These are phyloP conservation scores for Ginglymostoma cirratum DNA, from an alignment of 2,113 vertebrate species.

Conservation along the genomic window DNA sequence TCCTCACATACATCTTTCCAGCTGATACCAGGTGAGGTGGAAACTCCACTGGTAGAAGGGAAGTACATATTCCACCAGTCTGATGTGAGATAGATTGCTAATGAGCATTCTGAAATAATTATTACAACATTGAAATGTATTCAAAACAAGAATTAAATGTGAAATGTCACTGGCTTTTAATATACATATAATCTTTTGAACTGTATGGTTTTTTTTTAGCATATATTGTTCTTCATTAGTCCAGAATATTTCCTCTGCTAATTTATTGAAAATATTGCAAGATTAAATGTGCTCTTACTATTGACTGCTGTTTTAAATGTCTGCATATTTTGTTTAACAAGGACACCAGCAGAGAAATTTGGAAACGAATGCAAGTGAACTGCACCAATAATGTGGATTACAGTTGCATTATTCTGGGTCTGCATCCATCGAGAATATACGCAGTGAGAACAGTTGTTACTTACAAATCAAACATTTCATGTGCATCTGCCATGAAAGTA, in stretches of 20 bases:
- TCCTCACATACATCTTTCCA: too few species aligned
- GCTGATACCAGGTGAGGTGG: too few species aligned
- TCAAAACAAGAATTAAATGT: neutral
- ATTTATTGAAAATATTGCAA: neutral
- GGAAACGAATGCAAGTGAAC: neutral
- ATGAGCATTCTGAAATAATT: neutral
- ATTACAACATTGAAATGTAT: neutral
- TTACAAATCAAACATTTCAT: conserved; percentile 42
- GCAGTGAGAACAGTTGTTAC: conserved; percentile 32
- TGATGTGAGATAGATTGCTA: too few species aligned
- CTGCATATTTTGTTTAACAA: neutral
- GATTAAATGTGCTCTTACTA: neutral
- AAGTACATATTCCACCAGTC: too few species aligned
- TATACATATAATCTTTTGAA: neutral
- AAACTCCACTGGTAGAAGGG: too few species aligned
- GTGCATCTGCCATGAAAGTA: conserved; percentile 32
- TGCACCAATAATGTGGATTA: neutral
- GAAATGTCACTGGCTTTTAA: neutral
- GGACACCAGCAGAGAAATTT: neutral
- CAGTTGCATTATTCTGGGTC: neutral
- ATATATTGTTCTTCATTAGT: neutral
- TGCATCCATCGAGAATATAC: conserved; percentile 39
- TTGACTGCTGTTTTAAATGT: neutral
- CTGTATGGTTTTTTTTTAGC: neutral
- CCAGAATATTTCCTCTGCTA: neutral